Percentiles rank a stretch among this genome's conserved stretches.
Conservation (phyloP, 2,113 vertebrate species). For the Forbesichthys papilliferus region DNA sequence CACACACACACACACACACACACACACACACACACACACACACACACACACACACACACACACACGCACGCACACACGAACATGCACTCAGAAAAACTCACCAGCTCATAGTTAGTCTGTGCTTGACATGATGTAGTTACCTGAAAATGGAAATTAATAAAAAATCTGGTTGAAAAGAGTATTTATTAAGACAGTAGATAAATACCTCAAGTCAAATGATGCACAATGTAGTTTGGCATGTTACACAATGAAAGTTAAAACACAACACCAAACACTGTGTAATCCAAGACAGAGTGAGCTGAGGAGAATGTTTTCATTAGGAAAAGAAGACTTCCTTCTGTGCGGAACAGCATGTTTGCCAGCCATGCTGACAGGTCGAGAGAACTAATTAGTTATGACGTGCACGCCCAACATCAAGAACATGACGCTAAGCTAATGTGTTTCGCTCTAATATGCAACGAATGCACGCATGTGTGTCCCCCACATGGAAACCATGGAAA, state of each 20-base stretch:
- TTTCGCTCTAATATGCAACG: neutral
- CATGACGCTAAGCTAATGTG: conserved; percentile 1
- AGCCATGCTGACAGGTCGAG: neutral
- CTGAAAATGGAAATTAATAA: conserved; percentile 40
- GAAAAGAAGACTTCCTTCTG: neutral
- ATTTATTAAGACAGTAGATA: too few species aligned
- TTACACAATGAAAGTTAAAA: too few species aligned
- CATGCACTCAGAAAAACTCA: conserved; percentile 46
- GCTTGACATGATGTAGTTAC: conserved; percentile 68
- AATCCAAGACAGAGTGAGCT: too few species aligned
- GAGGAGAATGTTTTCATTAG: too few species aligned
- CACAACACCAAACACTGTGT: too few species aligned
- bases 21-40: neutral
- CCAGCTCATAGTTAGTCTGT: conserved; percentile 64
- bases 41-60: neutral
- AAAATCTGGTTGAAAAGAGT: neutral
- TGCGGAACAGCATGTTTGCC: conserved; percentile 12
- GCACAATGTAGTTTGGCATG: too few species aligned
- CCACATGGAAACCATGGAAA: neutral
- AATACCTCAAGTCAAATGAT: too few species aligned
- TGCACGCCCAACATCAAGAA: neutral
- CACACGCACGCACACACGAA: neutral
- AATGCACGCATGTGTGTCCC: neutral
- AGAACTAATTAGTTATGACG: neutral
- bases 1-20: too few species aligned